Percentiles rank a stretch among this genome's conserved stretches.
Conservation (phyloP, 2,797 vertebrate species). For the Pachyuromys duprasi region DNA sequence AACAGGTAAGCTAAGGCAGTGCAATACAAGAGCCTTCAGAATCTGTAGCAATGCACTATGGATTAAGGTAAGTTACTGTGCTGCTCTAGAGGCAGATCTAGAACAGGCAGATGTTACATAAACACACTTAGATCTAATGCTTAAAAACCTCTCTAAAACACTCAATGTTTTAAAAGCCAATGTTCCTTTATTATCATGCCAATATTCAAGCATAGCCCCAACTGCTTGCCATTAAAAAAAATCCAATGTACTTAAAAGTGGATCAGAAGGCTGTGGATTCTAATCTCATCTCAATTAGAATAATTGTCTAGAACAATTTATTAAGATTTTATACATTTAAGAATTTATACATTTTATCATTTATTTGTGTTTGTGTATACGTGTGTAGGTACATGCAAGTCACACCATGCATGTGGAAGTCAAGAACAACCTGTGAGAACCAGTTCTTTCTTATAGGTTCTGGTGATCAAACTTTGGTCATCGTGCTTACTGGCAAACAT, state of each 20-base stretch:
- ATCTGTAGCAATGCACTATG: background rate
- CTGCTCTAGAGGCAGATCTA: constrained; percentile 11
- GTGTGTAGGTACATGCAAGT: background rate
- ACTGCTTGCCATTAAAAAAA: constrained; percentile 15
- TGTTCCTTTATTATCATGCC: background rate
- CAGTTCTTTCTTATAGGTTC: background rate
- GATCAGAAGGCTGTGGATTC: constrained; percentile 4
- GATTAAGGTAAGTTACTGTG: background rate
- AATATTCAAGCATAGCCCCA: background rate
- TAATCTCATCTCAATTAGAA: constrained; percentile 1
- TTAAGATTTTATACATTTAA: too few relatives aligned
- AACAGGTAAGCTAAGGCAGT: background rate
- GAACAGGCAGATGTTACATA: constrained; percentile 9
- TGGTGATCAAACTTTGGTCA: background rate
- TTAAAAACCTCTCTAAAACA: constrained; percentile 56
- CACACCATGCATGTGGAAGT: background rate
- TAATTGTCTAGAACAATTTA: background rate
- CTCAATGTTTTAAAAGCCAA: background rate
- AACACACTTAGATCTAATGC: constrained; percentile 8
- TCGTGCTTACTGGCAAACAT: background rate
- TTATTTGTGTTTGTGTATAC: background rate
- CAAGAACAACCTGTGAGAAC: background rate
- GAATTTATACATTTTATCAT: background rate
- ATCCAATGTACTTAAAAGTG: background rate
- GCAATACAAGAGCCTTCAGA: background rate